These are phyloP conservation scores for Bombus difficillimus DNA, from an alignment of 1,140 invertebrate genomes.

Conservation along the genomic window DNA sequence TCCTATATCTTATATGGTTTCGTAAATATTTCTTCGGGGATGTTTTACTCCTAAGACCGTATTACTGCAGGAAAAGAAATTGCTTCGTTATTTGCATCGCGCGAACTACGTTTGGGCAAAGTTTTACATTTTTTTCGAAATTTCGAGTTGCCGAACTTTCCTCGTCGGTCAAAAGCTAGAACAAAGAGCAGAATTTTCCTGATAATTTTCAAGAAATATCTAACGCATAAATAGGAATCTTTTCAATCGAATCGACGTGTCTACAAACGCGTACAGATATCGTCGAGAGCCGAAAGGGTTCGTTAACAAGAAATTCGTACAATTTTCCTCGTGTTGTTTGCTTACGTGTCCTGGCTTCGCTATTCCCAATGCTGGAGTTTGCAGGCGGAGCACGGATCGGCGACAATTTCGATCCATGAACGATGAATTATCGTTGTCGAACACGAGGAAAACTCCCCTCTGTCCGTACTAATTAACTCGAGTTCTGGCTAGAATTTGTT, in stretches of 20 bases:
- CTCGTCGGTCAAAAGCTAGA: too few species aligned
- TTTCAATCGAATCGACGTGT: neutral
- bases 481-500: neutral
- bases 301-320: slow-evolving; percentile 15
- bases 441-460: neutral
- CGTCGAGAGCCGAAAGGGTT: neutral
- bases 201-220: neutral
- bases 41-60: too few species aligned
- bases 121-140: too few species aligned
- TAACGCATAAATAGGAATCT: neutral
- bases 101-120: accelerated
- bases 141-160: too few species aligned
- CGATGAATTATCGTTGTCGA: slow-evolving; percentile 2
- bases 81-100: too few species aligned
- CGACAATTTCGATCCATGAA: neutral
- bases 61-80: too few species aligned
- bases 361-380: neutral
- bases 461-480: neutral
- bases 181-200: too few species aligned
- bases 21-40: too few species aligned
- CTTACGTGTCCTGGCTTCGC: neutral
- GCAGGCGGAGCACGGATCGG: neutral
- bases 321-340: neutral
- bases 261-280: neutral
- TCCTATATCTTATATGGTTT: too few species aligned